phyloP scores from a whole-genome alignment of 53 echinoderm and acorn worm species.

The Actinopyga echinites region DNA sequence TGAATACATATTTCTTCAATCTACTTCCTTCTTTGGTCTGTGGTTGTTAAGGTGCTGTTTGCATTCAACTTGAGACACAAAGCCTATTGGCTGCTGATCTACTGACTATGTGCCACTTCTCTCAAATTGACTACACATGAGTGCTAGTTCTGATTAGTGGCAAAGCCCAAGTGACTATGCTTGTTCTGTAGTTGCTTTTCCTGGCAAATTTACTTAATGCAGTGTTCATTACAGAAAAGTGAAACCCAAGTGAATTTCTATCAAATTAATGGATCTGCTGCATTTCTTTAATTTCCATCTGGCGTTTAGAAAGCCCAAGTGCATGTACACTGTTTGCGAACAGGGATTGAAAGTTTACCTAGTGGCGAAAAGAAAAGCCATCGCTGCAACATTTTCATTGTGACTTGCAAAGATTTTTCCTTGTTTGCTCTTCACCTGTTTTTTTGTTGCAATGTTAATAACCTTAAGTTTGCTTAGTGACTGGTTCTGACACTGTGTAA shows the following conservation, averaged over 20 bases:
- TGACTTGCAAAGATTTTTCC: neutral
- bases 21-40: too few species aligned
- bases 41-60: slow-evolving; percentile 1
- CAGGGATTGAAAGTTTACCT: slow-evolving; percentile 35
- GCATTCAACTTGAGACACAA: slow-evolving; percentile 17
- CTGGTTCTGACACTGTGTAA: slow-evolving; percentile 34
- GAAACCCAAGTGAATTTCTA: slow-evolving; percentile 47
- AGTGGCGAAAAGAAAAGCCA: slow-evolving; percentile 23
- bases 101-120: slow-evolving; percentile 21
- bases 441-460: slow-evolving; percentile 23
- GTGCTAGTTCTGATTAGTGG: slow-evolving; percentile 18
- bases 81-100: slow-evolving; percentile 21
- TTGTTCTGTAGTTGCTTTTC: slow-evolving; percentile 8
- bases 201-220: slow-evolving; percentile 41
- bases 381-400: neutral
- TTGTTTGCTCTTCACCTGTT: slow-evolving; percentile 17
- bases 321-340: slow-evolving; percentile 22
- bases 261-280: slow-evolving; percentile 43
- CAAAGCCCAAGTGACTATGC: slow-evolving; percentile 25
- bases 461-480: slow-evolving; percentile 32
- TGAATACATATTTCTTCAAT: too few species aligned
- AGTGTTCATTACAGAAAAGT: slow-evolving; percentile 39
- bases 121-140: slow-evolving; percentile 30
- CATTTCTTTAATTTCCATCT: slow-evolving; percentile 31
- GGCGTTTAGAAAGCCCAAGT: slow-evolving; percentile 27